These are phyloP conservation scores for Mesaphorura yosii DNA, from an alignment of 1,140 invertebrate species.

Conservation along the genomic window DNA sequence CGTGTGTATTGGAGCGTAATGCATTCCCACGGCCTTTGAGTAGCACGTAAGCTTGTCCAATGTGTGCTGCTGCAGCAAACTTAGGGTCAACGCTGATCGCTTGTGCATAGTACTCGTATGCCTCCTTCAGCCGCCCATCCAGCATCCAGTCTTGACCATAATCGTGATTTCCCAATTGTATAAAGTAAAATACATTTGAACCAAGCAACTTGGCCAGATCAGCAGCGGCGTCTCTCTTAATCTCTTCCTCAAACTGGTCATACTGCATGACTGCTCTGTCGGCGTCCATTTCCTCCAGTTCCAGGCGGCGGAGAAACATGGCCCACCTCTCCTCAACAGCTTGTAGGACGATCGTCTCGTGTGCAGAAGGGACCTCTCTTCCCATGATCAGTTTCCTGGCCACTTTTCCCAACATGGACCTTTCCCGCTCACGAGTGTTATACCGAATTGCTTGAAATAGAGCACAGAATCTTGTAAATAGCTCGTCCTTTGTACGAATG, in stretches of 20 bases:
- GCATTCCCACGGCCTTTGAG: background rate
- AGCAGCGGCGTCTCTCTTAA: too few relatives aligned
- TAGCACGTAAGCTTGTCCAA: background rate
- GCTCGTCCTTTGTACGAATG: background rate
- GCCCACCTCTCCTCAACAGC: conserved; percentile 15
- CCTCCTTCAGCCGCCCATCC: background rate
- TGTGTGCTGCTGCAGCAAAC: conserved; percentile 4
- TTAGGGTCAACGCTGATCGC: background rate
- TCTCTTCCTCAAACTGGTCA: background rate
- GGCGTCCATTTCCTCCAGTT: background rate
- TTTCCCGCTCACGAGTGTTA: too few relatives aligned
- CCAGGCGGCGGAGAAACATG: conserved; percentile 3
- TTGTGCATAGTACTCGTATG: background rate
- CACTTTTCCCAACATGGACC: too few relatives aligned
- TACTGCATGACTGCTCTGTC: background rate
- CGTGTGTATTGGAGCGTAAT: too few relatives aligned
- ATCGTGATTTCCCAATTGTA: conserved; percentile 1
- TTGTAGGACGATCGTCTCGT: background rate
- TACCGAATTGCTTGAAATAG: background rate
- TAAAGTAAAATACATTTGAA: background rate
- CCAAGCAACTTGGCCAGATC: background rate
- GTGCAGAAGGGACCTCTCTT: background rate
- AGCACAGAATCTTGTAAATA: conserved; percentile 11
- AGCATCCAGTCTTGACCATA: background rate
- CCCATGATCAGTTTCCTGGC: too few relatives aligned